Conservation (phyloP, 2,113 vertebrate species). For the Nyctereutes procyonoides region DNA sequence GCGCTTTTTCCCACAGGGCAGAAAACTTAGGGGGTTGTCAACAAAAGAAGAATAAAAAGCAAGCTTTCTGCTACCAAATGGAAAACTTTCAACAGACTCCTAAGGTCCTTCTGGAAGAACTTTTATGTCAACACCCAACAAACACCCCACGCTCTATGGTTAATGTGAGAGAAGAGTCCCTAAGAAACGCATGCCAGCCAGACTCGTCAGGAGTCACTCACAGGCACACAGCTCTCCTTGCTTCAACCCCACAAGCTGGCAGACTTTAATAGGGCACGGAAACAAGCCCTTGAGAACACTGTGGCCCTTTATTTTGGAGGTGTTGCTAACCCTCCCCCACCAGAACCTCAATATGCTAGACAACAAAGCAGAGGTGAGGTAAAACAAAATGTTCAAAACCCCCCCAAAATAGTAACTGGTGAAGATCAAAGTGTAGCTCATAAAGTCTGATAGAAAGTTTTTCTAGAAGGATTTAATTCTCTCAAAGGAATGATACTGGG, state of each 20-base stretch:
- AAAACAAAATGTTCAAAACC: not conserved
- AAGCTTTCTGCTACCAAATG: not conserved
- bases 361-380: conserved; percentile 67
- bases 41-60: conserved; percentile 23
- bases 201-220: conserved; percentile 72
- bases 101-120: conserved; percentile 59
- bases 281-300: conserved; percentile 79
- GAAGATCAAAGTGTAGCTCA: conserved; percentile 63
- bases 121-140: conserved; percentile 57
- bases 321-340: conserved; percentile 74
- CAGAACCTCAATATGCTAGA: conserved; percentile 68
- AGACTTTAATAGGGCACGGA: conserved; percentile 78
- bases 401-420: conserved; percentile 53
- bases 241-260: conserved; percentile 77
- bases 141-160: conserved; percentile 36
- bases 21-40: conserved; percentile 36
- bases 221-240: conserved; percentile 71
- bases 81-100: conserved; percentile 49
- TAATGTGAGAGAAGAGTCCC: conserved; percentile 47
- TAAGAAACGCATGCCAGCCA: conserved; percentile 68
- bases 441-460: conserved; percentile 48
- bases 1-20: not conserved
- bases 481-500: not conserved
- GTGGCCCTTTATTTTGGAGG: conserved; percentile 78
- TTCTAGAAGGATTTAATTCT: conserved; percentile 69